phyloP scores from a whole-genome alignment of 1,140 invertebrate species.

The Scaptomyza graminum region DNA sequence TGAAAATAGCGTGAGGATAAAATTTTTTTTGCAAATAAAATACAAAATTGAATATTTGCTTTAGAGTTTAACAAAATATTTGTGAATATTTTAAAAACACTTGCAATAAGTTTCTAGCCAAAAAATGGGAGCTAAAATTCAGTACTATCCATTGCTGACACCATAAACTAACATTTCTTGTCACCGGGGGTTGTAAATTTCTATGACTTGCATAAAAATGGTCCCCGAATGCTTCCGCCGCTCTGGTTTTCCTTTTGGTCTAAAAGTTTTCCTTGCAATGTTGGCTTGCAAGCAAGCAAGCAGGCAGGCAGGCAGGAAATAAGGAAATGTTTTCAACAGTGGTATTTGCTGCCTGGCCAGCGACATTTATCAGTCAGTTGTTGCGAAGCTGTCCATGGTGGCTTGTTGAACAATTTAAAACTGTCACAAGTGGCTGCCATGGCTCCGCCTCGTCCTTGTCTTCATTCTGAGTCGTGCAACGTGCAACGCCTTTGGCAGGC shows the following conservation, averaged over 20 bases:
- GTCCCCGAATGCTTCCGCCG: constrained; percentile 72
- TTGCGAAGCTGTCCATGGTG: constrained; percentile 61
- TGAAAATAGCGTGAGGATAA: not conserved
- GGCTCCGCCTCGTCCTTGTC: not conserved
- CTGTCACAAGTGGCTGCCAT: constrained; percentile 68
- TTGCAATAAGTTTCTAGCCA: not conserved
- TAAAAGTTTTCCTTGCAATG: constrained; percentile 71
- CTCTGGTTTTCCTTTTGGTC: constrained; percentile 75
- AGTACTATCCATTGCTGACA: constrained; percentile 15
- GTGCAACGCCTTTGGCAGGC: constrained; percentile 20
- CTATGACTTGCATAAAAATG: constrained; percentile 81
- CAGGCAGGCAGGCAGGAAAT: constrained; percentile 64
- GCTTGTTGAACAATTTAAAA: constrained; percentile 75
- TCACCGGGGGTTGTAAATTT: constrained; percentile 80
- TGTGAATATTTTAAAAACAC: too few species aligned
- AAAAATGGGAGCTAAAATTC: constrained; percentile 15
- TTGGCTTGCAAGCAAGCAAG: constrained; percentile 27
- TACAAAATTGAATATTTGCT: too few species aligned
- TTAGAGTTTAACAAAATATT: too few species aligned
- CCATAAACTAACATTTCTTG: constrained; percentile 76
- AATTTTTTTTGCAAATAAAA: not conserved
- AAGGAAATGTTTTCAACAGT: constrained; percentile 77
- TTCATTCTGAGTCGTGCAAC: constrained; percentile 2
- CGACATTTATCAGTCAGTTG: constrained; percentile 81
- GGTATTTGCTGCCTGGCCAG: constrained; percentile 74